A percentile compares a stretch with the other conserved stretches of the same genome.
phyloP scores from a whole-genome alignment of 2,113 vertebrate genomes.

The Nibea coibor region DNA sequence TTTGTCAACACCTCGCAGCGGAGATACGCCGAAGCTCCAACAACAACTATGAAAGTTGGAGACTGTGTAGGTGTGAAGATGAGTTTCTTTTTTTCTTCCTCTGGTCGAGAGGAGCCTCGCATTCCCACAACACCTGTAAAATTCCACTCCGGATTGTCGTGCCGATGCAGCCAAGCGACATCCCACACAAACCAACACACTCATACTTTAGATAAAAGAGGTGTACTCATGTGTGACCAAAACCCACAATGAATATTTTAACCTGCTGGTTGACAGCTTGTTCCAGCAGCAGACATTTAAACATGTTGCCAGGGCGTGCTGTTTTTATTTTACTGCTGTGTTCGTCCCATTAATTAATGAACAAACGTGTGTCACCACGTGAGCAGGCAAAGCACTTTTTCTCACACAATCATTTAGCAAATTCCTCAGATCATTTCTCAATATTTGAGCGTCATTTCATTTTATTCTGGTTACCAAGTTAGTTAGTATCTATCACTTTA shows the following conservation, averaged over 20 bases:
- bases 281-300: neutral
- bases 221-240: conserved; percentile 41
- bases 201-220: conserved; percentile 47
- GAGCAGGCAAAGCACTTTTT: neutral
- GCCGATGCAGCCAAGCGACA: conserved; percentile 24
- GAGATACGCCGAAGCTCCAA: conserved; percentile 39
- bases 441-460: neutral
- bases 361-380: neutral
- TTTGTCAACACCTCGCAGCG: conserved; percentile 50
- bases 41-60: conserved; percentile 36
- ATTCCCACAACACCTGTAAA: conserved; percentile 67
- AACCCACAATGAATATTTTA: conserved; percentile 21
- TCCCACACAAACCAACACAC: conserved; percentile 28
- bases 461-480: neutral
- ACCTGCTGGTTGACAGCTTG: conserved; percentile 19
- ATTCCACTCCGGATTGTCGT: conserved; percentile 49
- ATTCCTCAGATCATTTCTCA: no score
- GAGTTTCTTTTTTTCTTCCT: conserved; percentile 3
- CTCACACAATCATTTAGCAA: neutral
- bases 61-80: conserved; percentile 39
- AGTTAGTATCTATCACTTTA: neutral
- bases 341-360: neutral
- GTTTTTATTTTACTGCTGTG: neutral
- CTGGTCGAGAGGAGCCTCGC: conserved; percentile 27
- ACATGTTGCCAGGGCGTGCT: conserved; percentile 3